phyloP scores from a whole-genome alignment of 2,797 vertebrate genomes.

The Synaphobranchus kaupii region DNA sequence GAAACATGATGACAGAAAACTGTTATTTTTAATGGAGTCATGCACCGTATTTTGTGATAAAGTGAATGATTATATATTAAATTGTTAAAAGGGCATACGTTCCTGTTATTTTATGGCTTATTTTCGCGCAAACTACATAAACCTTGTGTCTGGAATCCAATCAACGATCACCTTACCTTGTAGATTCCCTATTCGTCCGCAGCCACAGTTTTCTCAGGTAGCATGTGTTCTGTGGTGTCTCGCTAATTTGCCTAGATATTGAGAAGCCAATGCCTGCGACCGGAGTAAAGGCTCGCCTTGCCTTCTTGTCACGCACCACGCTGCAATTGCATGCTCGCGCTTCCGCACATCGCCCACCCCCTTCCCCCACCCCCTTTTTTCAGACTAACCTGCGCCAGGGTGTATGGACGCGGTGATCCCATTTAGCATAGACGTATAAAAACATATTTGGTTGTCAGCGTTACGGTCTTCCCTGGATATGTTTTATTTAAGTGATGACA shows the following conservation, averaged over 20 bases:
- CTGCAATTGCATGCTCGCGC: slow-evolving; percentile 48
- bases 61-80: neutral
- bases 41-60: neutral
- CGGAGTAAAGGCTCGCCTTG: slow-evolving; percentile 57
- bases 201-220: neutral
- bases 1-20: neutral
- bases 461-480: neutral
- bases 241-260: slow-evolving; percentile 4
- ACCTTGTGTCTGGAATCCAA: neutral
- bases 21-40: neutral
- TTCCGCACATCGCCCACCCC: slow-evolving; percentile 22
- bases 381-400: slow-evolving; percentile 11
- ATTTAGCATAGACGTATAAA: slow-evolving; percentile 3
- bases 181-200: neutral
- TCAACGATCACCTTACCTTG: slow-evolving; percentile 6
- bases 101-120: slow-evolving; percentile 18
- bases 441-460: neutral
- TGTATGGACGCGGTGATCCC: neutral
- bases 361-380: neutral
- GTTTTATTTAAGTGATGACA: neutral
- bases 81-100: neutral
- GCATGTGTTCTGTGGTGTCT: neutral
- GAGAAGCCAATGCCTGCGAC: slow-evolving; percentile 10
- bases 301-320: slow-evolving; percentile 74
- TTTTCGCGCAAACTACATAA: neutral